Conservation (phyloP, 2,113 vertebrate genomes). For the Tamias sibiricus region DNA sequence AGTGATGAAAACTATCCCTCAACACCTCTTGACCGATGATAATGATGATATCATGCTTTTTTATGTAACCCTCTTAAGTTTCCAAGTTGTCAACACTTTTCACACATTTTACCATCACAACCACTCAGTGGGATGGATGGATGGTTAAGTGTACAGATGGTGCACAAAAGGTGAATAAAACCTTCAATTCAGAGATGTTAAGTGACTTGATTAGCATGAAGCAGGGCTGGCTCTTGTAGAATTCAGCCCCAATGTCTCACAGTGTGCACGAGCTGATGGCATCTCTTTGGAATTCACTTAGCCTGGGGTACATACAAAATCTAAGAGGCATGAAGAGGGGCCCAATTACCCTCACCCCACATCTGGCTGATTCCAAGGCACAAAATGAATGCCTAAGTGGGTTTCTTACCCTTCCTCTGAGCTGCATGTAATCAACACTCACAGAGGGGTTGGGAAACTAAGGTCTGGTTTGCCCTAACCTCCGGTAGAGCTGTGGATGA, state of each 20-base stretch:
- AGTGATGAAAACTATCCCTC: conserved; percentile 69
- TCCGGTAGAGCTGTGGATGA: background rate
- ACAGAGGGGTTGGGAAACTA: background rate
- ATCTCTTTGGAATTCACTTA: background rate
- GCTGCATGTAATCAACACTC: background rate
- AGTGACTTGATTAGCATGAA: conserved; percentile 30
- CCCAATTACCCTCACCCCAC: background rate
- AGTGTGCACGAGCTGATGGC: background rate
- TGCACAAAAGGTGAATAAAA: conserved; percentile 42
- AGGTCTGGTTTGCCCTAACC: background rate
- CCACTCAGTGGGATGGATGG: background rate
- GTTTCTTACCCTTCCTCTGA: background rate
- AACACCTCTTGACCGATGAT: conserved; percentile 53
- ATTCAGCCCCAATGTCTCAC: background rate
- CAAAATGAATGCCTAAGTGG: background rate
- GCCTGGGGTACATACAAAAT: background rate
- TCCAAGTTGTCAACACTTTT: conserved; percentile 62
- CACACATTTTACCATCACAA: conserved; percentile 58
- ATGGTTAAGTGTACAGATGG: background rate
- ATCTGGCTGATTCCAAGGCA: background rate
- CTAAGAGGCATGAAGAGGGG: background rate
- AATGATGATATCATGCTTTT: conserved; percentile 44
- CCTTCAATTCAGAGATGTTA: conserved; percentile 32
- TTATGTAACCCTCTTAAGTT: conserved; percentile 13
- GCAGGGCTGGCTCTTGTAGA: background rate